Conservation (phyloP, 2,113 vertebrate species). For the Nicator chloris region DNA sequence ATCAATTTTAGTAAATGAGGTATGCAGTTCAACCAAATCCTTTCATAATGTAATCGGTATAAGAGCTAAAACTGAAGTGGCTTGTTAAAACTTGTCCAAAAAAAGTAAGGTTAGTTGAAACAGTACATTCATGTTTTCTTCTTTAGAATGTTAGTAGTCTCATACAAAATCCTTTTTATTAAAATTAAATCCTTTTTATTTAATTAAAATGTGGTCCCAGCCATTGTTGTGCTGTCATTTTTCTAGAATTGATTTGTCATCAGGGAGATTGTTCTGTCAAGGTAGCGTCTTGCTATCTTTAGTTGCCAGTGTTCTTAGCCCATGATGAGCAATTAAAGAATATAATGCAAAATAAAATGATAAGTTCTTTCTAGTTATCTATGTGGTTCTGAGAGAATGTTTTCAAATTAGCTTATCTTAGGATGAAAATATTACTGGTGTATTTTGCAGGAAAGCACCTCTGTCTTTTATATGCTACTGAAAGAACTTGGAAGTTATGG, state of each 20-base stretch:
- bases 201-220: not conserved
- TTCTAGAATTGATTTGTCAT: not conserved
- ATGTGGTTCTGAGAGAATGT: not conserved
- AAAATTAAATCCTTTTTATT: not conserved
- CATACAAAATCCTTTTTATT: not conserved
- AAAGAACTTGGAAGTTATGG: not conserved
- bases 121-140: not conserved
- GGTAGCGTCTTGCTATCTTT: not conserved
- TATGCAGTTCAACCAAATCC: not conserved
- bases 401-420: not conserved
- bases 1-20: not conserved
- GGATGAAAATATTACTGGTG: not conserved
- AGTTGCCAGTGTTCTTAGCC: not conserved
- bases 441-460: not conserved
- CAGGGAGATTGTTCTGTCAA: not conserved
- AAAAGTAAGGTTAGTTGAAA: not conserved
- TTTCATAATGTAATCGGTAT: not conserved
- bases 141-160: not conserved
- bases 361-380: not conserved
- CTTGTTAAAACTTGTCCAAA: not conserved
- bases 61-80: not conserved
- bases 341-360: not conserved
- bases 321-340: not conserved
- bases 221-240: not conserved
- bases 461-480: accelerated